Evolutionary conservation across 1,140 invertebrate genomes (phyloP).

Genomic region (Bombyx mandarina): DNA sequence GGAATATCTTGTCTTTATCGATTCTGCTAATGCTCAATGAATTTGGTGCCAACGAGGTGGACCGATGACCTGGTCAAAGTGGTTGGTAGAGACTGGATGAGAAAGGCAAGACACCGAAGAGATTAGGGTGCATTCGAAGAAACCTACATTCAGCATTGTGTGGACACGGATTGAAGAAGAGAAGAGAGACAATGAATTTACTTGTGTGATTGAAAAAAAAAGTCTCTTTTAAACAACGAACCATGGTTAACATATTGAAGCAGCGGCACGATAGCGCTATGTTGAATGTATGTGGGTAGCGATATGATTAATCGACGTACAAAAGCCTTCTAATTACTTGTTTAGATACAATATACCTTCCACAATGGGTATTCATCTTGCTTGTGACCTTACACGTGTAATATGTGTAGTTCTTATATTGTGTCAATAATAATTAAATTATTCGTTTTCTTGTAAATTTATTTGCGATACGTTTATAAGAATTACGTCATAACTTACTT

Average conservation of each 20-base stretch:
- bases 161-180: no score
- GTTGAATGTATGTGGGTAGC: conserved; percentile 47
- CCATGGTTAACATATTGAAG: conserved; percentile 22
- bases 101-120: no score
- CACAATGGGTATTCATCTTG: conserved; percentile 18
- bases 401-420: neutral
- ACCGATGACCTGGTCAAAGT: no score
- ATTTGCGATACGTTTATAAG: neutral
- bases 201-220: neutral
- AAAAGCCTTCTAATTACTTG: conserved; percentile 44
- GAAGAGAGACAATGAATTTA: no score
- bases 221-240: neutral
- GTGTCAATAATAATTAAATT: neutral
- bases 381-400: conserved; percentile 3
- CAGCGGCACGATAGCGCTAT: conserved; percentile 36
- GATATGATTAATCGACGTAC: conserved; percentile 49
- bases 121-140: no score
- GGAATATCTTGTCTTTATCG: no score
- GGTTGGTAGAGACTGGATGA: no score
- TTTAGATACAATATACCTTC: conserved; percentile 23
- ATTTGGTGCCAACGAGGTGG: no score
- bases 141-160: no score
- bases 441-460: neutral
- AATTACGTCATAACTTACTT: neutral
- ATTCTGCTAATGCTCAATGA: no score